Percentiles rank a stretch among this genome's conserved stretches.
Conservation (phyloP, 2,797 vertebrate species). For the Lerista edwardsae region DNA sequence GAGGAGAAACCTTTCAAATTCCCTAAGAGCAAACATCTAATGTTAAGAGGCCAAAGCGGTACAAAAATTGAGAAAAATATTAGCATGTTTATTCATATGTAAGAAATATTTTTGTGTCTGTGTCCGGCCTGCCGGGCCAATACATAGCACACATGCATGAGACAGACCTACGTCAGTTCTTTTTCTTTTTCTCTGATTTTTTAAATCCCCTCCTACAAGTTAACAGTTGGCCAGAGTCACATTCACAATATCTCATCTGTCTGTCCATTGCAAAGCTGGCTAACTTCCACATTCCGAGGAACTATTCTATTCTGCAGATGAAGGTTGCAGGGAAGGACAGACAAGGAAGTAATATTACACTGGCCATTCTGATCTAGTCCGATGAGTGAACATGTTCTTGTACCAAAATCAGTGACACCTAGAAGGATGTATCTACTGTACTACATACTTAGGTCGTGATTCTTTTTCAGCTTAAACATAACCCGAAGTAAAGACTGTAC, state of each 20-base stretch:
- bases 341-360: neutral
- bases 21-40: neutral
- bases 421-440: neutral
- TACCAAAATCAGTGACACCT: neutral
- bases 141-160: neutral
- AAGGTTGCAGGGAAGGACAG: too few species aligned
- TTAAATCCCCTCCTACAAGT: neutral
- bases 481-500: too few species aligned
- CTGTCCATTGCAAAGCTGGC: neutral
- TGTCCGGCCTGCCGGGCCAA: neutral
- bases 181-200: neutral
- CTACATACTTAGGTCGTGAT: neutral
- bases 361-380: neutral
- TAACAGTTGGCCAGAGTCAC: neutral
- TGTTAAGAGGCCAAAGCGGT: neutral
- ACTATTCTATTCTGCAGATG: neutral
- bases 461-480: too few species aligned
- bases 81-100: neutral
- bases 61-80: neutral
- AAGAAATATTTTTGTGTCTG: neutral
- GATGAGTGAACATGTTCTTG: neutral
- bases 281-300: neutral
- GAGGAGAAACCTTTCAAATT: constrained; percentile 20
- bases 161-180: neutral
- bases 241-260: neutral